Conservation (phyloP, 2,888 invertebrate species). For the Cylindroiulus punctatus region DNA sequence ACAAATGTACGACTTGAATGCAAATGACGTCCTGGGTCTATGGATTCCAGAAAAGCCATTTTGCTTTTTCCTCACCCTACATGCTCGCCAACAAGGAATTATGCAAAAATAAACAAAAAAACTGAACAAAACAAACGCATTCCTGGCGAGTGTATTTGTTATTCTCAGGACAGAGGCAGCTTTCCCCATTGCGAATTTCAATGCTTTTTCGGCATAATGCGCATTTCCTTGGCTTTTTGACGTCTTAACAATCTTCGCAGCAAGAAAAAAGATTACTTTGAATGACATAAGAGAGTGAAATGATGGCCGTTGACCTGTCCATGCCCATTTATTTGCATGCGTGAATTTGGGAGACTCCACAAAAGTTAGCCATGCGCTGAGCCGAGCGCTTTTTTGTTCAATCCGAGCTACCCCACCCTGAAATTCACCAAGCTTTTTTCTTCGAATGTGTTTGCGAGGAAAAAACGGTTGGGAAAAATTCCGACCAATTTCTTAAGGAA, state of each 20-base stretch:
- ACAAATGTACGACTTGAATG: too few relatives aligned
- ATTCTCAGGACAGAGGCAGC: neutral
- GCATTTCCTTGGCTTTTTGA: neutral
- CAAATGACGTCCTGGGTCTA: neutral
- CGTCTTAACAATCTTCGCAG: neutral
- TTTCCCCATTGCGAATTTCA: neutral
- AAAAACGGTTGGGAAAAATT: conserved; percentile 1
- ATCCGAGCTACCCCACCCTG: neutral
- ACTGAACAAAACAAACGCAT: neutral
- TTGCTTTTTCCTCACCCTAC: neutral
- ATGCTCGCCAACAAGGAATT: neutral
- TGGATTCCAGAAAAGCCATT: neutral
- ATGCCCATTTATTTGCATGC: neutral
- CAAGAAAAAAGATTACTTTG: neutral
- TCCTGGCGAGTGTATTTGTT: neutral
- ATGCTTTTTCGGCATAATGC: neutral
- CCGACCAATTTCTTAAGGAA: neutral
- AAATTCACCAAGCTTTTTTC: neutral
- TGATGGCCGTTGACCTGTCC: conserved; percentile 2
- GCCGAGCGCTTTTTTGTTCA: neutral
- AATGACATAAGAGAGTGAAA: conserved; percentile 11
- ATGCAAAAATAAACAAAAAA: conserved; percentile 11
- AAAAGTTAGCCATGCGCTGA: conserved; percentile 18
- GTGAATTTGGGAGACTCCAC: neutral
- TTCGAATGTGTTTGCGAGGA: neutral